phyloP scores from a whole-genome alignment of 1,140 invertebrate genomes.

The Medauroidea extradentata region DNA sequence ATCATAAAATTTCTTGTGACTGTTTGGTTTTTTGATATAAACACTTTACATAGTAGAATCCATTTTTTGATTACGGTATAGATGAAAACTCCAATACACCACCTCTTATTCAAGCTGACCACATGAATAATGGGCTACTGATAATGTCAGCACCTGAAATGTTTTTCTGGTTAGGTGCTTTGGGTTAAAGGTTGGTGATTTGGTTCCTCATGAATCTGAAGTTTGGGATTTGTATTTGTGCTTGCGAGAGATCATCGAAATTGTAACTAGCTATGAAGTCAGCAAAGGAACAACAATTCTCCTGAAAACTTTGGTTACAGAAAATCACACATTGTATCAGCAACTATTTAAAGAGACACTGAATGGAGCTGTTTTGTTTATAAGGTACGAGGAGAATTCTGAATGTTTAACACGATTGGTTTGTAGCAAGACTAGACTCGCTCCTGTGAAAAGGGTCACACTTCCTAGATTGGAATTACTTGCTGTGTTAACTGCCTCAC shows the following conservation, averaged over 20 bases:
- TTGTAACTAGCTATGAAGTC: constrained; percentile 15
- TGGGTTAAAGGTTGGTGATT: constrained; percentile 25
- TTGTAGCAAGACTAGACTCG: no score
- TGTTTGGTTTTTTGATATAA: constrained; percentile 16
- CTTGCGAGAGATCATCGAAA: constrained; percentile 24
- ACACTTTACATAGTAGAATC: constrained; percentile 22
- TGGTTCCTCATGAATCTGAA: constrained; percentile 20
- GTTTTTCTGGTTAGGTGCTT: constrained; percentile 21
- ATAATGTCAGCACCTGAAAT: constrained; percentile 30
- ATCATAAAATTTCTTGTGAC: constrained; percentile 21
- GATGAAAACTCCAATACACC: constrained; percentile 18
- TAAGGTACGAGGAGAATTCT: no score
- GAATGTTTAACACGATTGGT: no score
- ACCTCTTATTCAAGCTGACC: constrained; percentile 4
- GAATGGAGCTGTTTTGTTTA: no score
- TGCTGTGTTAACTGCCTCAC: no score
- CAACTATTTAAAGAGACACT: constrained; percentile 18
- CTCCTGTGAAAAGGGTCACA: no score
- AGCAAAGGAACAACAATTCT: constrained; percentile 4
- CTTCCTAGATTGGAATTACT: no score
- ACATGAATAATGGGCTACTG: constrained; percentile 14
- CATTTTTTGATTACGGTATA: constrained; percentile 19
- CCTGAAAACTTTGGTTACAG: constrained; percentile 9
- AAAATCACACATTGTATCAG: constrained; percentile 13
- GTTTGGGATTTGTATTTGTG: constrained; percentile 24